Evolutionary conservation across 2,888 invertebrate genomes (phyloP).

Genomic region (Fabriciana adippe): DNA sequence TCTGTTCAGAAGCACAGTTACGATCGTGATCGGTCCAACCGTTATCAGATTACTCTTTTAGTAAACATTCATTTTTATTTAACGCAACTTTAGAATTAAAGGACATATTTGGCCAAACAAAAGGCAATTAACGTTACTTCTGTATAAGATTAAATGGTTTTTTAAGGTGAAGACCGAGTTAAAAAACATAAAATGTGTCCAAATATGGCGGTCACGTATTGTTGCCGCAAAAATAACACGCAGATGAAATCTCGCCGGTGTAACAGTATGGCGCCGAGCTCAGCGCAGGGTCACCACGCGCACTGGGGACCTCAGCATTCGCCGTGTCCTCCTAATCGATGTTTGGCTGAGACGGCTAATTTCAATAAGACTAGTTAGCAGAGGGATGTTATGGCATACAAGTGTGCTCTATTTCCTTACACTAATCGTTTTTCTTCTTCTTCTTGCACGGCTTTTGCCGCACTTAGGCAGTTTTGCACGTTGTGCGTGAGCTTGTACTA

Average conservation of each 20-base stretch:
- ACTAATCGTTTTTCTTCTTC: no score
- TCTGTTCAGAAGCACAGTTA: not conserved
- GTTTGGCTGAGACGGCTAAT: not conserved
- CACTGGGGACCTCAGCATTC: slow-evolving; percentile 26
- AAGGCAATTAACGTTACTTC: slow-evolving; percentile 59
- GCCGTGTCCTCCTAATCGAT: slow-evolving; percentile 17
- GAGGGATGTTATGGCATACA: no score
- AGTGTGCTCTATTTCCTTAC: no score
- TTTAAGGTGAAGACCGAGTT: slow-evolving; percentile 58
- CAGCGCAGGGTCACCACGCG: not conserved
- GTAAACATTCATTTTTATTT: slow-evolving; percentile 23
- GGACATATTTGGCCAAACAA: slow-evolving; percentile 53
- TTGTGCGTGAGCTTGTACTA: no score
- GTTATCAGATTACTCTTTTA: slow-evolving; percentile 25
- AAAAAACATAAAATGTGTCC: slow-evolving; percentile 58
- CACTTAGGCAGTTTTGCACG: no score
- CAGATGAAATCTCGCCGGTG: slow-evolving; percentile 73
- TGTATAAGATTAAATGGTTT: slow-evolving; percentile 50
- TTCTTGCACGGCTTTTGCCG: no score
- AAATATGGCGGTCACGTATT: slow-evolving; percentile 73
- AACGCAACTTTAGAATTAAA: slow-evolving; percentile 35
- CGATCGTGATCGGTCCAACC: slow-evolving; percentile 1
- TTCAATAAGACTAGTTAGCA: no score
- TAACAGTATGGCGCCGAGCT: slow-evolving; percentile 68
- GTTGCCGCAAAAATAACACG: slow-evolving; percentile 69